phyloP scores from a whole-genome alignment of 2,113 vertebrate species.

The Vombatus ursinus region DNA sequence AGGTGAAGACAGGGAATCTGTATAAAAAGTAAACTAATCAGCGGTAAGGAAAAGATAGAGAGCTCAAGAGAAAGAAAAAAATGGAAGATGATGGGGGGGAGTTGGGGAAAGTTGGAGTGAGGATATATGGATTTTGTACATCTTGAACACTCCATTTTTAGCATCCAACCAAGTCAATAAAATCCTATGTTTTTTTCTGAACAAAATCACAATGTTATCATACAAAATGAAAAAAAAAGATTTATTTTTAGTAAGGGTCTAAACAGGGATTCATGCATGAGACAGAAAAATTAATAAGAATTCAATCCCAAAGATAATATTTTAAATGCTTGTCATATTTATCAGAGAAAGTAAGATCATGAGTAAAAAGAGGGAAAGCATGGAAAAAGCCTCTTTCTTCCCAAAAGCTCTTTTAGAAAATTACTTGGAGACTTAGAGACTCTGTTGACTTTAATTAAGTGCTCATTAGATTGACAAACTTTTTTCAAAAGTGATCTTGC shows the following conservation, averaged over 20 bases:
- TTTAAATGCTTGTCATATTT: conserved; percentile 79
- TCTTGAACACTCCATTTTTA: neutral
- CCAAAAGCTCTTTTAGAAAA: conserved; percentile 83
- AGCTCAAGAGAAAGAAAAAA: neutral
- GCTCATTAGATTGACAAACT: conserved; percentile 83
- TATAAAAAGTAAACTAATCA: neutral
- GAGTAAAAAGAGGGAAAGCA: conserved; percentile 79
- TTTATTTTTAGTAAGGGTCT: conserved; percentile 60
- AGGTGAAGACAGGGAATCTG: conserved; percentile 2
- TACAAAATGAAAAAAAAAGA: neutral
- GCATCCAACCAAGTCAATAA: neutral
- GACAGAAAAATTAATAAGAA: conserved; percentile 73
- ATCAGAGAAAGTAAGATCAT: conserved; percentile 78
- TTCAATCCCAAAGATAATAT: conserved; percentile 74
- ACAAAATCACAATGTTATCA: neutral
- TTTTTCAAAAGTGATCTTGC: conserved; percentile 78
- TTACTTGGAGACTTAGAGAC: conserved; percentile 86
- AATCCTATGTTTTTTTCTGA: conserved; percentile 4
- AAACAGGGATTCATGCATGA: conserved; percentile 62
- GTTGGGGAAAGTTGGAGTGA: neutral
- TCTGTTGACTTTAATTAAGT: conserved; percentile 86
- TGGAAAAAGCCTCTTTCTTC: conserved; percentile 65
- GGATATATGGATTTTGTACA: neutral
- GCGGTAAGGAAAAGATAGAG: neutral
- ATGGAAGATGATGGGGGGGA: neutral